Conservation (phyloP, 2,797 vertebrate species). For the Apogon hyalosoma region DNA sequence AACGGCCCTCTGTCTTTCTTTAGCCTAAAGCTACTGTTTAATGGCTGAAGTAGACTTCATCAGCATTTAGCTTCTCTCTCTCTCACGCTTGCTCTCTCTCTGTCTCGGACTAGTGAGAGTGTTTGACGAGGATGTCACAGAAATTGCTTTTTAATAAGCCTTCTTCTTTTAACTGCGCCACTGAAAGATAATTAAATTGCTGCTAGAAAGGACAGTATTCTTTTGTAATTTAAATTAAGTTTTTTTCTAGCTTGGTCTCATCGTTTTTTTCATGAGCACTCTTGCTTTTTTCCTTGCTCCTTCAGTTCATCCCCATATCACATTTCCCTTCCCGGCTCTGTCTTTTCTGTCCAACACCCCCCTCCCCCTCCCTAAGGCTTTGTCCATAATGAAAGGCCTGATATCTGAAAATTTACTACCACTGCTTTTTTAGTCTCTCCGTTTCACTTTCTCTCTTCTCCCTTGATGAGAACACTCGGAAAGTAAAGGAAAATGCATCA, state of each 20-base stretch:
- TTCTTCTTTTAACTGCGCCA: slow-evolving; percentile 85
- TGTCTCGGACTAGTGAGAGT: slow-evolving; percentile 70
- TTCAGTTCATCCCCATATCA: slow-evolving; percentile 76
- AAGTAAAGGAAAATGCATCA: slow-evolving; percentile 37
- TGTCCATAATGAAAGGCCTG: slow-evolving; percentile 79
- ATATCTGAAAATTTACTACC: slow-evolving; percentile 76
- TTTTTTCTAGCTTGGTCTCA: slow-evolving; percentile 65
- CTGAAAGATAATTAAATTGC: slow-evolving; percentile 88
- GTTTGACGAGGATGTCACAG: slow-evolving; percentile 85
- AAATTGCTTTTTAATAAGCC: slow-evolving; percentile 88
- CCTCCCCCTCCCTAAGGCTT: slow-evolving; percentile 70
- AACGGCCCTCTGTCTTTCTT: slow-evolving; percentile 79
- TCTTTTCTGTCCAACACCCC: slow-evolving; percentile 54
- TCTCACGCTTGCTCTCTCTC: slow-evolving; percentile 32
- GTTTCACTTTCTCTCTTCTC: slow-evolving; percentile 44
- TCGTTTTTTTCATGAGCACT: slow-evolving; percentile 65
- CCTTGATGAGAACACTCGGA: slow-evolving; percentile 57
- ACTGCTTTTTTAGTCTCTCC: slow-evolving; percentile 49
- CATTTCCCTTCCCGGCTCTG: slow-evolving; percentile 60
- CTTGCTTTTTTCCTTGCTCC: slow-evolving; percentile 62
- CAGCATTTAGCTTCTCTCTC: slow-evolving; percentile 79
- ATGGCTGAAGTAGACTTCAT: slow-evolving; percentile 86
- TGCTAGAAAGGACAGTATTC: slow-evolving; percentile 85
- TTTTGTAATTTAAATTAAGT: slow-evolving; percentile 90
- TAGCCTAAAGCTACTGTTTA: slow-evolving; percentile 87